Percentiles rank a stretch among this genome's conserved stretches.
Evolutionary conservation across 2,797 vertebrate genomes (phyloP).

Genomic region (Tokudaia muenninki): DNA sequence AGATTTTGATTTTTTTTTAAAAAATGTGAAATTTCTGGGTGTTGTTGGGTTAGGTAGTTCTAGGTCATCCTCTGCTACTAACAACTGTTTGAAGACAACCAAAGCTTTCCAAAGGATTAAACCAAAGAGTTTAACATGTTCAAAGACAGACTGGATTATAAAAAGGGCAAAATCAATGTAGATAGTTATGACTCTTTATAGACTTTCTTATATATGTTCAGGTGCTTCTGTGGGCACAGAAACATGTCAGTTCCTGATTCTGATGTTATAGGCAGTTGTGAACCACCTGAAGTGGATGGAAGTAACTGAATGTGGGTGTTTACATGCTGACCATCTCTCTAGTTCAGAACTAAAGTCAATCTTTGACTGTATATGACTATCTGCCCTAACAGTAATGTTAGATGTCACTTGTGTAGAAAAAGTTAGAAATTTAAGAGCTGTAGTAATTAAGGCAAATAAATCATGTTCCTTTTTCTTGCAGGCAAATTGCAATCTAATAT

Average conservation of each 20-base stretch:
- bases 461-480: slow-evolving; percentile 67
- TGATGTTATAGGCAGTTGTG: not conserved
- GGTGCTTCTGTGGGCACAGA: not conserved
- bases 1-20: not conserved
- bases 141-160: not conserved
- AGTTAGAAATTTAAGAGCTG: not conserved
- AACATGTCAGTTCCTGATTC: not conserved
- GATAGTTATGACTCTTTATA: not conserved
- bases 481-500: slow-evolving; percentile 96
- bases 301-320: not conserved
- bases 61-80: not conserved
- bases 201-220: not conserved
- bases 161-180: not conserved
- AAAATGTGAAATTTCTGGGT: not conserved
- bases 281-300: not conserved
- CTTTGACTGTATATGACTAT: not conserved
- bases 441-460: not conserved
- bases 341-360: not conserved
- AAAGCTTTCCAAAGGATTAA: not conserved
- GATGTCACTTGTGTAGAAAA: not conserved
- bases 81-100: not conserved
- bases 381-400: not conserved
- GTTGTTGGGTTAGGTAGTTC: not conserved
- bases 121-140: not conserved
- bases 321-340: not conserved